phyloP scores from a whole-genome alignment of 2,797 vertebrate genomes.

The Atherinosoma microstoma region DNA sequence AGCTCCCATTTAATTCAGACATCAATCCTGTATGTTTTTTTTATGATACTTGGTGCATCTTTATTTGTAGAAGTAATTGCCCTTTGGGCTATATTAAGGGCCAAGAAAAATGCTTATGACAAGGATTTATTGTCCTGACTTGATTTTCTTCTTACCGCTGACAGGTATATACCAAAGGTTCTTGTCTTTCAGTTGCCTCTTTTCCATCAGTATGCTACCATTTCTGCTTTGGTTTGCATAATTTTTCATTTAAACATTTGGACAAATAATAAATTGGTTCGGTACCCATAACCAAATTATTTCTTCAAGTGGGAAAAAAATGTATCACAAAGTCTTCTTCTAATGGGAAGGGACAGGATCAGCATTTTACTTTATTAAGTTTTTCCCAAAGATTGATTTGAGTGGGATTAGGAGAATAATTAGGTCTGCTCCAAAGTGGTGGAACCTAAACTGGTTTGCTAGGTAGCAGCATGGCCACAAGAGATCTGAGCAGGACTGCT shows the following conservation, averaged over 20 bases:
- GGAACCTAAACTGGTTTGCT: neutral
- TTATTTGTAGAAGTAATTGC: constrained; percentile 66
- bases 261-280: neutral
- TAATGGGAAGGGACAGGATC: neutral
- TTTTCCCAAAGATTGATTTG: neutral
- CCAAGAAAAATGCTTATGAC: constrained; percentile 47
- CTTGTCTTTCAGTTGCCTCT: constrained; percentile 5
- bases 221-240: neutral
- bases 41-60: neutral
- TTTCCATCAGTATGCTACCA: neutral
- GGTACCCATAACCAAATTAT: neutral
- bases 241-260: neutral
- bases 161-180: constrained; percentile 45
- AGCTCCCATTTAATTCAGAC: constrained; percentile 4
- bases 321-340: neutral
- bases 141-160: constrained; percentile 37
- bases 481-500: neutral
- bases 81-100: constrained; percentile 44
- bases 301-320: neutral
- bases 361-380: neutral
- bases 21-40: constrained; percentile 1
- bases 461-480: neutral
- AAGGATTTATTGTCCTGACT: constrained; percentile 54
- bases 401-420: neutral
- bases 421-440: neutral